phyloP scores from a whole-genome alignment of 2,888 invertebrate species.

The Mycogona germanica region DNA sequence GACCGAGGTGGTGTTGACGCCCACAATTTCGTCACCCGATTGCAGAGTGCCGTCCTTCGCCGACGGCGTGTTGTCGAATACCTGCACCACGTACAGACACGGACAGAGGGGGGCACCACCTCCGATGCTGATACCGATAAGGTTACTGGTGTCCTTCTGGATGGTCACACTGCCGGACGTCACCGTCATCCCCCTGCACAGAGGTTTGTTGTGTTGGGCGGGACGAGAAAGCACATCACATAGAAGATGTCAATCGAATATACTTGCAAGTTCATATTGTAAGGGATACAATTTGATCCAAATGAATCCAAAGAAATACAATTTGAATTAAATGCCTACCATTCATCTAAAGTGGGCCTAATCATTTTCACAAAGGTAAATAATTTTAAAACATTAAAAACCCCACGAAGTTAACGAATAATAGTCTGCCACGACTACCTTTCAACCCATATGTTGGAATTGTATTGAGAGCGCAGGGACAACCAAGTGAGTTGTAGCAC shows the following conservation, averaged over 20 bases:
- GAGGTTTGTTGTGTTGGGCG: too few relatives aligned
- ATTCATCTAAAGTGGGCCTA: too few relatives aligned
- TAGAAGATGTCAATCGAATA: not conserved
- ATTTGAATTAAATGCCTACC: too few relatives aligned
- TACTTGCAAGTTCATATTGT: not conserved
- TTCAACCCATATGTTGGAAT: too few relatives aligned
- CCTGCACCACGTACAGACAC: constrained; percentile 96
- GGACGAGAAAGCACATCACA: not conserved
- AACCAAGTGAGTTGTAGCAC: too few relatives aligned
- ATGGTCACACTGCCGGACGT: constrained; percentile 85
- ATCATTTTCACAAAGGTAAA: too few relatives aligned
- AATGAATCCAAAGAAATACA: too few relatives aligned
- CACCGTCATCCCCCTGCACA: constrained; percentile 88
- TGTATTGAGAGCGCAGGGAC: too few relatives aligned
- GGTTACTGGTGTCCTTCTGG: constrained; percentile 74
- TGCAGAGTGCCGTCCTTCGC: constrained; percentile 85
- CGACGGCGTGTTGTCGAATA: constrained; percentile 96
- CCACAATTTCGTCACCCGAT: constrained; percentile 93
- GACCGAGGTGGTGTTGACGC: constrained; percentile 81
- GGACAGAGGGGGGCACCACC: constrained; percentile 93
- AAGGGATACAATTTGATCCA: not conserved
- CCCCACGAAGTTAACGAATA: too few relatives aligned
- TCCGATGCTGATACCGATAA: constrained; percentile 97
- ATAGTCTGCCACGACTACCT: too few relatives aligned
- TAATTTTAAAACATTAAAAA: too few relatives aligned